Evolutionary conservation across 1,140 invertebrate species (phyloP).

Genomic region (Teleogryllus occipitalis): DNA sequence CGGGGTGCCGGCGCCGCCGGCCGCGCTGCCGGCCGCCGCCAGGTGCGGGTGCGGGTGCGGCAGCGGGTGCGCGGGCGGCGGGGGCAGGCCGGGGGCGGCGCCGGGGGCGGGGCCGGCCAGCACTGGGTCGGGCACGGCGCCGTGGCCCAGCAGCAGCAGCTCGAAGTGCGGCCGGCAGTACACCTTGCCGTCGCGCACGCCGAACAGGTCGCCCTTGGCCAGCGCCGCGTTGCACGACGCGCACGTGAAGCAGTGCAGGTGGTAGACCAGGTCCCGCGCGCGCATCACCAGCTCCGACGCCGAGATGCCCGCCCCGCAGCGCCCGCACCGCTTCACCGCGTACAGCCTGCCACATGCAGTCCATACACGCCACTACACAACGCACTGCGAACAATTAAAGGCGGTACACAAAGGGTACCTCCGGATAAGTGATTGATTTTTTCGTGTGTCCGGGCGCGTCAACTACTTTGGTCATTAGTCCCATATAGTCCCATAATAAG

Average conservation of each 20-base stretch:
- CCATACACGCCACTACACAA: too few relatives aligned
- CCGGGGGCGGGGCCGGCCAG: conserved; percentile 40
- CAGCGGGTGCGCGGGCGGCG: neutral
- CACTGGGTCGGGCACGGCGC: conserved; percentile 46
- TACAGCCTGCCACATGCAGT: conserved; percentile 51
- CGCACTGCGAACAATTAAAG: too few relatives aligned
- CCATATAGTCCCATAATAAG: too few relatives aligned
- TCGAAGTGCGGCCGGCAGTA: conserved; percentile 57
- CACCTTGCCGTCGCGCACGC: conserved; percentile 68
- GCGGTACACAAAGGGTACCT: too few relatives aligned
- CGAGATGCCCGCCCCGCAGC: conserved; percentile 74
- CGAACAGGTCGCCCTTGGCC: conserved; percentile 82
- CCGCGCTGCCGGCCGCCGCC: too few relatives aligned
- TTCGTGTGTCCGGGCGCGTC: too few relatives aligned
- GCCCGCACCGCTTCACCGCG: conserved; percentile 70
- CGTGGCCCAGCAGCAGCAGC: conserved; percentile 35
- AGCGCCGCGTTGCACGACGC: conserved; percentile 68
- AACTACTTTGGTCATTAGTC: too few relatives aligned
- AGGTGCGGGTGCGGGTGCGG: too few relatives aligned
- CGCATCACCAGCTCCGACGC: conserved; percentile 90
- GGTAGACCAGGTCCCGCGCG: conserved; percentile 78
- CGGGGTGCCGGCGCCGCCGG: too few relatives aligned
- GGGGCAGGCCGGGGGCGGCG: conserved; percentile 24
- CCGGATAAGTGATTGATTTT: too few relatives aligned
- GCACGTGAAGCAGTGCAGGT: conserved; percentile 85